These are phyloP conservation scores for Macaria liturata DNA, from an alignment of 2,888 invertebrate species.

Conservation along the genomic window DNA sequence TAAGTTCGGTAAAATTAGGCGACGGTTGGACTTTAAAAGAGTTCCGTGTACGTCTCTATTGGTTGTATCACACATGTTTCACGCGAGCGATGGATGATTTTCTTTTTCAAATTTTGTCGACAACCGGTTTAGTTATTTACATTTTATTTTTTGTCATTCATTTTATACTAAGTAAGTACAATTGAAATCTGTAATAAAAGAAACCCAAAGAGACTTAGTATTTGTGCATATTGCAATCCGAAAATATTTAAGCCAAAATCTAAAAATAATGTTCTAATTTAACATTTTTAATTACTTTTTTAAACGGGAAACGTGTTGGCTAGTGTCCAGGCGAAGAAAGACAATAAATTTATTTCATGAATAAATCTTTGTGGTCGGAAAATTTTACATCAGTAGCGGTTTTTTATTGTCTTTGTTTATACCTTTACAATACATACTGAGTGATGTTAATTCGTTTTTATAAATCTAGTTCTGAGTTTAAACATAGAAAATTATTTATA, in stretches of 20 bases:
- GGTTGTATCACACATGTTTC: not conserved
- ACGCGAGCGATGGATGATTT: slow-evolving; percentile 1
- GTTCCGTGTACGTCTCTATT: slow-evolving; percentile 9
- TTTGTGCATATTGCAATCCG: too few relatives aligned
- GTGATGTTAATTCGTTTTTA: not conserved
- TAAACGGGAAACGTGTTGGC: slow-evolving; percentile 18
- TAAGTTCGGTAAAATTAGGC: slow-evolving; percentile 11
- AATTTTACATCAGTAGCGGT: slow-evolving; percentile 2
- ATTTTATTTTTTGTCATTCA: not conserved
- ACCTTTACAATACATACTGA: not conserved
- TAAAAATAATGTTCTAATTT: slow-evolving; percentile 16
- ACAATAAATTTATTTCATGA: slow-evolving; percentile 18
- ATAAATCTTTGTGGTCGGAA: slow-evolving; percentile 8
- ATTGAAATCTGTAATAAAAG: too few relatives aligned
- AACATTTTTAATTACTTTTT: slow-evolving; percentile 31
- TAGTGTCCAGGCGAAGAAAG: slow-evolving; percentile 26
- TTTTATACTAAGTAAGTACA: not conserved
- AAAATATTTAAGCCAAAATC: too few relatives aligned
- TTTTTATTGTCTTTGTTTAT: slow-evolving; percentile 14
- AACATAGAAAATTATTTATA: too few relatives aligned
- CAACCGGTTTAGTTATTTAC: not conserved
- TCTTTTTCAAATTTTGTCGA: not conserved
- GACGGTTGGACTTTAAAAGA: slow-evolving; percentile 18
- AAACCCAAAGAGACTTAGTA: too few relatives aligned
- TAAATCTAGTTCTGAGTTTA: not conserved